Evolutionary conservation across 2,888 invertebrate genomes (phyloP).

Genomic region (Cryptocephalus primarius): DNA sequence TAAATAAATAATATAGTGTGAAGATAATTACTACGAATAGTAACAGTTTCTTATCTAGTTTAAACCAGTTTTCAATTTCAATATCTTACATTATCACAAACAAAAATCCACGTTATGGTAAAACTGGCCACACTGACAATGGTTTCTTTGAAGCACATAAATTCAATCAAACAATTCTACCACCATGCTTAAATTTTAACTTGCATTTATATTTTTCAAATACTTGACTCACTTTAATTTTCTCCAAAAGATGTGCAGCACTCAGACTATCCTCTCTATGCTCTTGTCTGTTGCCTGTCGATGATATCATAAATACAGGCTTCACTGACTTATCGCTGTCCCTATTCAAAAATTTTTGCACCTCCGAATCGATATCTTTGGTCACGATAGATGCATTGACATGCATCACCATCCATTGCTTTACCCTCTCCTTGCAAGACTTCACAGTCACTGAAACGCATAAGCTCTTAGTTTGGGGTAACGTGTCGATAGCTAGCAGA

Average conservation of each 20-base stretch:
- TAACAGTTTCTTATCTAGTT: background rate
- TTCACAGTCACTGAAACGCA: slow-evolving; percentile 42
- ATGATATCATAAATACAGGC: slow-evolving; percentile 20
- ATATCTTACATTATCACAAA: background rate
- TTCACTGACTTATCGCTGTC: slow-evolving; percentile 9
- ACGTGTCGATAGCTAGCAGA: slow-evolving; percentile 43
- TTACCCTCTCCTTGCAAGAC: slow-evolving; percentile 40
- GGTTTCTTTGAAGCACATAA: no score
- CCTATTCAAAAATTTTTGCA: slow-evolving; percentile 9
- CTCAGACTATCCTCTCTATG: slow-evolving; percentile 24
- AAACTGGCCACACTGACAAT: no score
- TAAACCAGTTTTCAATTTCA: background rate
- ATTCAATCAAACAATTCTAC: background rate
- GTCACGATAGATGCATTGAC: slow-evolving; percentile 31
- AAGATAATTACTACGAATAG: no score
- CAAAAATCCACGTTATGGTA: no score
- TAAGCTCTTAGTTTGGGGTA: slow-evolving; percentile 38
- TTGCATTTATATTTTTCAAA: background rate
- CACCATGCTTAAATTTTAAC: background rate
- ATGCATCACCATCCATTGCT: slow-evolving; percentile 46
- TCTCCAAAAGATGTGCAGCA: slow-evolving; percentile 23
- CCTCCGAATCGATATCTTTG: slow-evolving; percentile 29
- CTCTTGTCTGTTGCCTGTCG: slow-evolving; percentile 17
- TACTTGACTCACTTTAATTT: slow-evolving; percentile 21
- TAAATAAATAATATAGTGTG: no score